Percentiles rank a stretch among this genome's conserved stretches.
Evolutionary conservation across 2,113 vertebrate species (phyloP).

Genomic region (Melospiza melodia): DNA sequence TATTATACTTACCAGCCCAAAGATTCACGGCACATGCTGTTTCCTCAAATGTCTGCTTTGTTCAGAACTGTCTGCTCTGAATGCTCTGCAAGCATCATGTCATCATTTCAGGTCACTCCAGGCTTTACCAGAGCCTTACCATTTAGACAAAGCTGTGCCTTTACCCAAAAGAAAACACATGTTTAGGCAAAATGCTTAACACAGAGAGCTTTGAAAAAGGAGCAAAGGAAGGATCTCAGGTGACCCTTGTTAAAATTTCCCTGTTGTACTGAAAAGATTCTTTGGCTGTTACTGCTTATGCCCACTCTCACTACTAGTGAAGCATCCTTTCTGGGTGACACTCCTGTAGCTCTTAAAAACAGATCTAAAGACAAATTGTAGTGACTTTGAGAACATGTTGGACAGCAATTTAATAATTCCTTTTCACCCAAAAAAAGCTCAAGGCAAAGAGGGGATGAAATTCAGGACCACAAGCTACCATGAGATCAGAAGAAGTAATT

Average conservation of each 20-base stretch:
- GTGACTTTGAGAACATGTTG: neutral
- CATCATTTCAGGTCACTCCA: neutral
- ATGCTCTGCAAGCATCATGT: constrained; percentile 3
- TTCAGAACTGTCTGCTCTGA: constrained; percentile 24
- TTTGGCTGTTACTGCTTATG: neutral
- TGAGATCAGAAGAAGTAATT: neutral
- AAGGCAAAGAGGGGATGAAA: neutral
- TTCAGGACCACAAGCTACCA: neutral
- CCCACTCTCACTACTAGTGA: neutral
- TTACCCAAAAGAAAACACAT: neutral
- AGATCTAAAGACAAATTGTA: neutral
- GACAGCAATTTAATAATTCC: neutral
- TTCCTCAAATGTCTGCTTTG: constrained; percentile 40
- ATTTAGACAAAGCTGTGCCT: neutral
- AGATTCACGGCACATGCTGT: constrained; percentile 20
- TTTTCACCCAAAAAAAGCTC: neutral
- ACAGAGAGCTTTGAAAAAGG: neutral
- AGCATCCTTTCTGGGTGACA: neutral
- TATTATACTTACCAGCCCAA: constrained; percentile 25
- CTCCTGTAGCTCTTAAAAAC: neutral
- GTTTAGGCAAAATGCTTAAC: neutral
- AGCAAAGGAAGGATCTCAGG: neutral
- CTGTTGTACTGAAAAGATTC: neutral
- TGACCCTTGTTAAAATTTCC: neutral
- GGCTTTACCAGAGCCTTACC: neutral